Conservation (phyloP, 2,888 invertebrate genomes). For the Galerucella calmariensis region DNA sequence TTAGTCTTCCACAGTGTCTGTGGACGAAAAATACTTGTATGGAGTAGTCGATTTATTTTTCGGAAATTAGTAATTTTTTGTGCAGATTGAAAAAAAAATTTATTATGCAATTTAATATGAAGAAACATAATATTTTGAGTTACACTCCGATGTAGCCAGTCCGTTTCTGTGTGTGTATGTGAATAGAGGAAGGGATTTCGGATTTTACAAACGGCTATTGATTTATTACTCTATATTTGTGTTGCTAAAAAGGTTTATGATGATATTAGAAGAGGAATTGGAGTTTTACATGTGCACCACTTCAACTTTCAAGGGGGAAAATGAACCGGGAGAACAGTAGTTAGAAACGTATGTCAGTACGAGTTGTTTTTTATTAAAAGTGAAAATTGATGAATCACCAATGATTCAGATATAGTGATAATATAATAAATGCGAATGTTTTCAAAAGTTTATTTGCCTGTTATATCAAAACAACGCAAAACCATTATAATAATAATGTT, state of each 20-base stretch:
- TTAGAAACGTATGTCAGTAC: conserved; percentile 12
- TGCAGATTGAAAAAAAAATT: too few relatives aligned
- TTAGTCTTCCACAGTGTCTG: too few relatives aligned
- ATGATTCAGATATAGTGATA: background rate
- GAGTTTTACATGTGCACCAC: conserved; percentile 44
- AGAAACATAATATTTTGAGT: background rate
- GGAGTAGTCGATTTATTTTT: too few relatives aligned
- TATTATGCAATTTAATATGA: too few relatives aligned
- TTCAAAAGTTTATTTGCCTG: background rate
- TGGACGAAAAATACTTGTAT: too few relatives aligned
- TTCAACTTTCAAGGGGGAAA: conserved; percentile 27
- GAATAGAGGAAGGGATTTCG: conserved; percentile 51
- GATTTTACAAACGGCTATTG: conserved; percentile 54
- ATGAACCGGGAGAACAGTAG: conserved; percentile 15
- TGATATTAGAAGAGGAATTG: conserved; percentile 46
- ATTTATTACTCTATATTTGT: conserved; percentile 52
- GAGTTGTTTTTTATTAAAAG: conserved; percentile 22
- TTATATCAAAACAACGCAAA: too few relatives aligned
- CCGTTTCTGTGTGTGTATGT: conserved; percentile 29
- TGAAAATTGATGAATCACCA: conserved; percentile 17
- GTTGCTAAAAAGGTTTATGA: conserved; percentile 50
- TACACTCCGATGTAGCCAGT: background rate
- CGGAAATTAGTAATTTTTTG: too few relatives aligned
- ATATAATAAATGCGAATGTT: background rate
- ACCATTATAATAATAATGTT: too few relatives aligned